phyloP scores from a whole-genome alignment of 2,888 invertebrate genomes.

The Tubulanus polymorphus region DNA sequence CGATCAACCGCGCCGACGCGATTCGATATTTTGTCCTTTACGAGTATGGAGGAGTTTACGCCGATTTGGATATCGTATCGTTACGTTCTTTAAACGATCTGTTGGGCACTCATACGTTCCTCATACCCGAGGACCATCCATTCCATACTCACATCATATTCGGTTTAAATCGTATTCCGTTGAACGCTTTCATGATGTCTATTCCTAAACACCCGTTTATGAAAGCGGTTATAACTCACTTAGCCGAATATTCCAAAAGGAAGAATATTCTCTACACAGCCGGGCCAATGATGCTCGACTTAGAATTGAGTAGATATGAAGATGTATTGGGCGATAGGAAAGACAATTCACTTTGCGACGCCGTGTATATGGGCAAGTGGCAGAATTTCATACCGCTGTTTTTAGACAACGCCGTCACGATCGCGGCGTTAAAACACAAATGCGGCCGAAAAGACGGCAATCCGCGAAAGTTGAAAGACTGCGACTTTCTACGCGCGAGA shows the following conservation, averaged over 20 bases:
- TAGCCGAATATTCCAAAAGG: constrained; percentile 8
- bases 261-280: too few relatives aligned
- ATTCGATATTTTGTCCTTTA: constrained; percentile 24
- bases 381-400: too few relatives aligned
- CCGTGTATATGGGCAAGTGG: too few relatives aligned
- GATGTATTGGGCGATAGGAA: too few relatives aligned
- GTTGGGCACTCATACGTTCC: constrained; percentile 15
- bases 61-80: constrained; percentile 21
- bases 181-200: constrained; percentile 22
- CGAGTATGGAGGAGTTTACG: constrained; percentile 23
- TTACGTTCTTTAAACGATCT: constrained; percentile 19
- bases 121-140: constrained; percentile 22
- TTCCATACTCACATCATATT: constrained; percentile 20
- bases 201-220: constrained; percentile 19
- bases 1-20: constrained; percentile 20
- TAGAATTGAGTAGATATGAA: too few relatives aligned
- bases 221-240: constrained; percentile 12
- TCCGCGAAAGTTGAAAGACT: too few relatives aligned
- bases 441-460: too few relatives aligned
- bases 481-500: too few relatives aligned
- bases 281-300: too few relatives aligned
- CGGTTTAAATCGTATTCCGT: constrained; percentile 11
- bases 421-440: too few relatives aligned
- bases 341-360: too few relatives aligned
- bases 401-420: too few relatives aligned